phyloP scores from a whole-genome alignment of 1,140 invertebrate species.

The Pissodes strobi region DNA sequence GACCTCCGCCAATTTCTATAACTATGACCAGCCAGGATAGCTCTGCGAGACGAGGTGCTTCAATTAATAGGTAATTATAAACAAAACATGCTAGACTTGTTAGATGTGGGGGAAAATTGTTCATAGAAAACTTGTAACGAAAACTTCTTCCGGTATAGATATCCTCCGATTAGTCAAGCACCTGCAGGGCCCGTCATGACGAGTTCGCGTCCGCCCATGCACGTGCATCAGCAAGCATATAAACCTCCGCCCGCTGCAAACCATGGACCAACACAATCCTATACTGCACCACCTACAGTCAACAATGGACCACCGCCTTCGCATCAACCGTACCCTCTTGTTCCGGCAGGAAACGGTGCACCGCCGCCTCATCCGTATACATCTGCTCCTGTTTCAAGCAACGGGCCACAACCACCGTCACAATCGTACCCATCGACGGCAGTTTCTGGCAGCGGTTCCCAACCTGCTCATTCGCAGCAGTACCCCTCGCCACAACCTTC shows the following conservation, averaged over 20 bases:
- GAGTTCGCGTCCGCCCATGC: not conserved
- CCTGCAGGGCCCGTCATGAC: not conserved
- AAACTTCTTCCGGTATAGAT: too few relatives aligned
- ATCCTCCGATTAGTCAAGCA: too few relatives aligned
- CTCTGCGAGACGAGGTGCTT: not conserved
- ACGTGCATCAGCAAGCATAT: too few relatives aligned
- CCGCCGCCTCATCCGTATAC: not conserved
- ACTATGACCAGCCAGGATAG: not conserved
- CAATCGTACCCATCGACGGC: slow-evolving; percentile 1
- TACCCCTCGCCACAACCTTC: not conserved
- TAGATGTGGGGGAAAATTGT: too few relatives aligned
- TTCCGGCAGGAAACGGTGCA: slow-evolving; percentile 49
- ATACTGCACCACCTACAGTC: slow-evolving; percentile 50
- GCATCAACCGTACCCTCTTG: slow-evolving; percentile 17
- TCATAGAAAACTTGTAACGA: too few relatives aligned
- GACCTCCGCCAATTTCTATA: not conserved
- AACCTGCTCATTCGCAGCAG: not conserved
- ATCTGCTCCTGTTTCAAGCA: not conserved
- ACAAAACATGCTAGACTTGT: too few relatives aligned
- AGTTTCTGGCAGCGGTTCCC: slow-evolving; percentile 4
- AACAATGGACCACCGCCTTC: slow-evolving; percentile 43
- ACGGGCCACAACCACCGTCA: not conserved
- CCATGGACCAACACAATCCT: slow-evolving; percentile 36
- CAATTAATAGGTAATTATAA: not conserved
- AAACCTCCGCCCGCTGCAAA: slow-evolving; percentile 47